These are phyloP conservation scores for Agrypnia vestita DNA, from an alignment of 1,140 invertebrate species.

Conservation along the genomic window DNA sequence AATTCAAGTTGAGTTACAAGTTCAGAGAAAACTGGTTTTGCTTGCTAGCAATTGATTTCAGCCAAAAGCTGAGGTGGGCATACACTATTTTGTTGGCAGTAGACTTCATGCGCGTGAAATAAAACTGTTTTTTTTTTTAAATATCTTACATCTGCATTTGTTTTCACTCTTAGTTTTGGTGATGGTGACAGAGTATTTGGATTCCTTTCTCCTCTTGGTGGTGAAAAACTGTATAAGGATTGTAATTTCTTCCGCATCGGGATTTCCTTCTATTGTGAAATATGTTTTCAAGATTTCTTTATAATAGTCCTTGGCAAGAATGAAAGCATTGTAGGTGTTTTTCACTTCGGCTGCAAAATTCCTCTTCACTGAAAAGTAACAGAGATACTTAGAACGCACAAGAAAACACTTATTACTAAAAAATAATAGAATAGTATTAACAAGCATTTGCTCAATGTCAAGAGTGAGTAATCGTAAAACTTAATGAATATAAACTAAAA, in stretches of 20 bases:
- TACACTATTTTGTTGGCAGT: too few relatives aligned
- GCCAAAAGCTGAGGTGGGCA: too few relatives aligned
- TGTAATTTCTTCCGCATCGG: constrained; percentile 40
- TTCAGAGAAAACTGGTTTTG: too few relatives aligned
- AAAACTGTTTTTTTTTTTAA: too few relatives aligned
- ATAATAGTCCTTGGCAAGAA: constrained; percentile 52
- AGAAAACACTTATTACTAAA: too few relatives aligned
- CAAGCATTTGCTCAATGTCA: too few relatives aligned
- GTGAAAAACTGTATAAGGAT: constrained; percentile 55
- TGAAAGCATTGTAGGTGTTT: constrained; percentile 49
- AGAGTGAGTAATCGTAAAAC: too few relatives aligned
- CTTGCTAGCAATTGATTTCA: too few relatives aligned
- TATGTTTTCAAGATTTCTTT: constrained; percentile 55
- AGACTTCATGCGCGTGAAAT: not conserved
- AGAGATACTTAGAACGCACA: too few relatives aligned
- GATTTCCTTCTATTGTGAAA: constrained; percentile 44
- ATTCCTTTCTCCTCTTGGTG: constrained; percentile 43
- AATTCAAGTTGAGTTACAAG: too few relatives aligned
- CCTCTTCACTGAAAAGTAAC: constrained; percentile 31
- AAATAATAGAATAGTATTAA: too few relatives aligned
- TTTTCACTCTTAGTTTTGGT: constrained; percentile 20
- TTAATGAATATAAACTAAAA: too few relatives aligned
- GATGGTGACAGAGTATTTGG: constrained; percentile 49
- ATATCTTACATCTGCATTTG: constrained; percentile 49
- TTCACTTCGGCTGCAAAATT: constrained; percentile 47